Percentiles rank a stretch among this genome's conserved stretches.
Conservation (phyloP, 2,113 vertebrate genomes). For the Bubo blakistoni region DNA sequence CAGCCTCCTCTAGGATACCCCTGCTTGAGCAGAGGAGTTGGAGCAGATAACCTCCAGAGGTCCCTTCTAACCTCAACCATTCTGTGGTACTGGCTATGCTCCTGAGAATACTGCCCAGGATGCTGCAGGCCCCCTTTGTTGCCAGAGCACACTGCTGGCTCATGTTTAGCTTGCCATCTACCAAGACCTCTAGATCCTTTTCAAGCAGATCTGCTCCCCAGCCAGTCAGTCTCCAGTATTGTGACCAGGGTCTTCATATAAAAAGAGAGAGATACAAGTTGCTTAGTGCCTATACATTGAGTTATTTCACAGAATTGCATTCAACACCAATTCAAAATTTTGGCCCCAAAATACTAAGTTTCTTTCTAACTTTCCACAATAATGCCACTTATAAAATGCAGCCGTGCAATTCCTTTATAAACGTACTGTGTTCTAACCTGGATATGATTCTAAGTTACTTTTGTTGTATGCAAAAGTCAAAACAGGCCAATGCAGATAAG, state of each 20-base stretch:
- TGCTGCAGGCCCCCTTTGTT: neutral
- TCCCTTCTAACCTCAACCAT: neutral
- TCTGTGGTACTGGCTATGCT: neutral
- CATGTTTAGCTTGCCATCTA: neutral
- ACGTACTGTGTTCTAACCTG: rapidly evolving
- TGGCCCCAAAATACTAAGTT: neutral
- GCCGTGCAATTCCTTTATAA: neutral
- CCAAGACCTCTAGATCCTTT: neutral
- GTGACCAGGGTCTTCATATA: neutral
- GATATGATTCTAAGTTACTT: neutral
- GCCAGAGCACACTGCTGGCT: neutral
- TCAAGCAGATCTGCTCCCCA: neutral
- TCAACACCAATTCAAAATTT: neutral
- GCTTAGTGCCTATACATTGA: neutral
- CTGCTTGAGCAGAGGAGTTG: neutral
- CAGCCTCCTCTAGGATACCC: neutral
- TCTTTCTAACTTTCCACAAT: neutral
- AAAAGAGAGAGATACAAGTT: neutral
- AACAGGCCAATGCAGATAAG: neutral
- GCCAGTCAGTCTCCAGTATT: neutral
- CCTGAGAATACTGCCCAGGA: too few relatives aligned
- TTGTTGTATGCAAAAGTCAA: neutral
- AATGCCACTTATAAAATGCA: neutral
- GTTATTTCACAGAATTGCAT: neutral
- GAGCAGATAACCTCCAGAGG: neutral